Evolutionary conservation across 2,888 invertebrate species (phyloP).

Genomic region (Liodrosophila aerea): DNA sequence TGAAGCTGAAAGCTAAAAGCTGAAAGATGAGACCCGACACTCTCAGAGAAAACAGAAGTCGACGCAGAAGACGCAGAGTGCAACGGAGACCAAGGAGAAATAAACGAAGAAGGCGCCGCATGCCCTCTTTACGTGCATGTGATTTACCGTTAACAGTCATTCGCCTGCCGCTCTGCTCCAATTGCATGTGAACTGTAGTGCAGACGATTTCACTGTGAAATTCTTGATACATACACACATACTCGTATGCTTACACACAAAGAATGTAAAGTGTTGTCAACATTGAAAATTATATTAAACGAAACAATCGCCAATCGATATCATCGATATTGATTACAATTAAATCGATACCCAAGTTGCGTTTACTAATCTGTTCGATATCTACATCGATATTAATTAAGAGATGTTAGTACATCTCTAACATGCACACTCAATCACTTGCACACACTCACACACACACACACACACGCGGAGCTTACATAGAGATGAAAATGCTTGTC

Average conservation of each 20-base stretch:
- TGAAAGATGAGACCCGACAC: conserved; percentile 43
- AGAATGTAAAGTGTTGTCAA: not conserved
- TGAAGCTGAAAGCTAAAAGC: conserved; percentile 21
- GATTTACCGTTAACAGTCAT: conserved; percentile 68
- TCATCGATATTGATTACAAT: too few species aligned
- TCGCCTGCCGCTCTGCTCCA: conserved; percentile 48
- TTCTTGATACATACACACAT: conserved; percentile 36
- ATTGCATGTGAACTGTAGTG: conserved; percentile 65
- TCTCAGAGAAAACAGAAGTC: conserved; percentile 38
- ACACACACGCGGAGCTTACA: conserved; percentile 17
- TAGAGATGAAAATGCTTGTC: conserved; percentile 55
- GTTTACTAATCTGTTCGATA: too few species aligned
- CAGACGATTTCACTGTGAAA: conserved; percentile 70
- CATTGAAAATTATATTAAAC: too few species aligned
- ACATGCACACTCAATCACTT: too few species aligned
- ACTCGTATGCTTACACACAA: too few species aligned
- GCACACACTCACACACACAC: conserved; percentile 1
- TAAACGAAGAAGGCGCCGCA: conserved; percentile 25
- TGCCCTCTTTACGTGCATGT: conserved; percentile 38
- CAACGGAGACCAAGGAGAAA: conserved; percentile 25
- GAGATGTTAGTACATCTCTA: too few species aligned
- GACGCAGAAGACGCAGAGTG: conserved; percentile 22
- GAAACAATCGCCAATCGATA: too few species aligned
- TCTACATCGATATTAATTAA: too few species aligned
- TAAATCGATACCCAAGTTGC: not conserved